Evolutionary conservation across 2,888 invertebrate genomes (phyloP).

Genomic region (Neoitamus cyanurus): DNA sequence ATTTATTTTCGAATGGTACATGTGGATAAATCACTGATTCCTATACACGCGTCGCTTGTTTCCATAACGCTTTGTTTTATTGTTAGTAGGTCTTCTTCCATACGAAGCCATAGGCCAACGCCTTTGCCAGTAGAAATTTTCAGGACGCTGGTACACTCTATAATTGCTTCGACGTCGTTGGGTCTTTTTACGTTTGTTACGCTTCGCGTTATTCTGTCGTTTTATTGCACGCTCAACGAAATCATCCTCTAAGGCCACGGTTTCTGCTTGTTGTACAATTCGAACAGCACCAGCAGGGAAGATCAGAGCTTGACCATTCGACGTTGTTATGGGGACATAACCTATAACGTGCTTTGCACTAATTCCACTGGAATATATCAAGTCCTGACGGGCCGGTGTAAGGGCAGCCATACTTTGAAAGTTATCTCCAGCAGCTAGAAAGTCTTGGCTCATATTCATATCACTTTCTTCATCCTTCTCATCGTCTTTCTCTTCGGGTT

Average conservation of each 20-base stretch:
- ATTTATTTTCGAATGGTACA: background rate
- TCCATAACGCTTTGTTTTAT: background rate
- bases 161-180: background rate
- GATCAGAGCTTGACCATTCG: background rate
- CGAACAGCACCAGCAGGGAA: constrained; percentile 23
- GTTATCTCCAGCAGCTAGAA: constrained; percentile 7
- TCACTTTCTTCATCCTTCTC: background rate
- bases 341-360: background rate
- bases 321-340: background rate
- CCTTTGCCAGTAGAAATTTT: background rate
- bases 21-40: background rate
- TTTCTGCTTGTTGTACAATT: background rate
- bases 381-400: background rate
- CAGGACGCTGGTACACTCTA: background rate
- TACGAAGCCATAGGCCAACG: background rate
- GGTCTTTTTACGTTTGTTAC: background rate
- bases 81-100: background rate
- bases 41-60: background rate
- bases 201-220: background rate
- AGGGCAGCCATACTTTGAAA: constrained; percentile 18
- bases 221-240: background rate
- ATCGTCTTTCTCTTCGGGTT: background rate
- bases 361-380: background rate
- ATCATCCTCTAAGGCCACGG: background rate
- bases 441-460: background rate